A percentile compares a stretch with the other conserved stretches of the same genome.
Conservation (phyloP, 1,140 invertebrate genomes). For the Calephelis nemesis region DNA sequence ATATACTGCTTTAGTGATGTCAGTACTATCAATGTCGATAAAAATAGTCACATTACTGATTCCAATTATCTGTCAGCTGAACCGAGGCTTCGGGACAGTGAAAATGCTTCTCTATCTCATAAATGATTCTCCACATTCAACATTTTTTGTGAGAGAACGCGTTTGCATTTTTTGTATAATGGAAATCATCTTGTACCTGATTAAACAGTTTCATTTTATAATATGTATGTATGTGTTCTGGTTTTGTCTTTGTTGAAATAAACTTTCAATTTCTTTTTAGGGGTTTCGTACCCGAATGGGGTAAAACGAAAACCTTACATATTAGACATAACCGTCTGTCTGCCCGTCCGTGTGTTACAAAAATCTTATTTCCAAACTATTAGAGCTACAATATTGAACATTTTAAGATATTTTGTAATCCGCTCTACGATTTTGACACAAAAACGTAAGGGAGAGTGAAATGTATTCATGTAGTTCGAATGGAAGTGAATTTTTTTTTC, state of each 20-base stretch:
- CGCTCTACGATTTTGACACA: too few relatives aligned
- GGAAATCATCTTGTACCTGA: constrained; percentile 12
- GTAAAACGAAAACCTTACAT: too few relatives aligned
- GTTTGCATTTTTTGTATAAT: constrained; percentile 38
- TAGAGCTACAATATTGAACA: too few relatives aligned
- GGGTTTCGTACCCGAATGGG: neutral
- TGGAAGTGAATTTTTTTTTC: too few relatives aligned
- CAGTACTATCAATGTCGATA: constrained; percentile 42
- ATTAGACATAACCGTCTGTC: too few relatives aligned
- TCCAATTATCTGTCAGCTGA: constrained; percentile 25
- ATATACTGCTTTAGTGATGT: constrained; percentile 53
- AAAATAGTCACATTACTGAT: constrained; percentile 42
- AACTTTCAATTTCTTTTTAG: neutral
- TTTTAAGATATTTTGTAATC: too few relatives aligned
- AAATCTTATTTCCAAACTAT: too few relatives aligned
- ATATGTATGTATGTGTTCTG: neutral
- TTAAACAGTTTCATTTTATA: neutral
- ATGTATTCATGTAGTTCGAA: too few relatives aligned
- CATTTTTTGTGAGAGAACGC: constrained; percentile 22
- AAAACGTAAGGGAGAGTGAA: too few relatives aligned
- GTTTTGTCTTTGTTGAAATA: neutral
- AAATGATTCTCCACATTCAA: constrained; percentile 45
- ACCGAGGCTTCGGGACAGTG: constrained; percentile 30
- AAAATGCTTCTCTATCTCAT: constrained; percentile 51
- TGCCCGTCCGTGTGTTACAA: too few relatives aligned